phyloP scores from a whole-genome alignment of 2,888 invertebrate genomes.

The Sesia bembeciformis region DNA sequence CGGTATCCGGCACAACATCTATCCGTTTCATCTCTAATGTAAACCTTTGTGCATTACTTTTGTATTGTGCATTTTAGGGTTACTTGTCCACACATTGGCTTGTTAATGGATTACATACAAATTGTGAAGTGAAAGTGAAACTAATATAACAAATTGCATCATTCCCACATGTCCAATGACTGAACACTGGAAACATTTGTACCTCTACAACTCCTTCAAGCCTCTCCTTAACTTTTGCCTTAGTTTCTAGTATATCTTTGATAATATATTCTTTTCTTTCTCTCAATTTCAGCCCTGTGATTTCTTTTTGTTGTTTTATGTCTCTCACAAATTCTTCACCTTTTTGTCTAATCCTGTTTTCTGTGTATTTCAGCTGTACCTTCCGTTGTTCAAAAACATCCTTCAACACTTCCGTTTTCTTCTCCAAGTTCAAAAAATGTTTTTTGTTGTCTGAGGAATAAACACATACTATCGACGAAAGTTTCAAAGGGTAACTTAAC shows the following conservation, averaged over 20 bases:
- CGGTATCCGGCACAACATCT: too few relatives aligned
- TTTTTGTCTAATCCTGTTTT: constrained; percentile 60
- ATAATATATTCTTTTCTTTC: constrained; percentile 77
- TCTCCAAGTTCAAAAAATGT: constrained; percentile 48
- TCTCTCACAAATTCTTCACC: constrained; percentile 60
- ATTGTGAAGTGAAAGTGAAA: too few relatives aligned
- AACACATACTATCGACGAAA: constrained; percentile 29
- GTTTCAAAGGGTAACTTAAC: constrained; percentile 20
- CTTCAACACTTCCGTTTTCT: constrained; percentile 67
- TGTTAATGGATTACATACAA: too few relatives aligned
- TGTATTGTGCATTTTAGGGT: too few relatives aligned
- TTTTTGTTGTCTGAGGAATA: constrained; percentile 56
- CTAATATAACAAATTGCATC: too few relatives aligned
- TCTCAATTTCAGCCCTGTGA: constrained; percentile 59
- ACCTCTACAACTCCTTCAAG: constrained; percentile 85
- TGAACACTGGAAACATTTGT: constrained; percentile 4
- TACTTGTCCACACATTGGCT: too few relatives aligned
- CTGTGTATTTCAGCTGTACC: constrained; percentile 75
- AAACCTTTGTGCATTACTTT: too few relatives aligned
- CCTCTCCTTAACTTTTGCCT: constrained; percentile 80
- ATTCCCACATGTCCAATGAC: too few relatives aligned
- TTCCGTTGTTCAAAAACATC: constrained; percentile 77
- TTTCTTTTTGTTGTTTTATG: constrained; percentile 55
- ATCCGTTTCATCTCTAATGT: too few relatives aligned
- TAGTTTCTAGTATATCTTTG: constrained; percentile 81